A percentile compares a stretch with the other conserved stretches of the same genome.
phyloP scores from a whole-genome alignment of 2,888 invertebrate species.

The Spisula subtruncata region DNA sequence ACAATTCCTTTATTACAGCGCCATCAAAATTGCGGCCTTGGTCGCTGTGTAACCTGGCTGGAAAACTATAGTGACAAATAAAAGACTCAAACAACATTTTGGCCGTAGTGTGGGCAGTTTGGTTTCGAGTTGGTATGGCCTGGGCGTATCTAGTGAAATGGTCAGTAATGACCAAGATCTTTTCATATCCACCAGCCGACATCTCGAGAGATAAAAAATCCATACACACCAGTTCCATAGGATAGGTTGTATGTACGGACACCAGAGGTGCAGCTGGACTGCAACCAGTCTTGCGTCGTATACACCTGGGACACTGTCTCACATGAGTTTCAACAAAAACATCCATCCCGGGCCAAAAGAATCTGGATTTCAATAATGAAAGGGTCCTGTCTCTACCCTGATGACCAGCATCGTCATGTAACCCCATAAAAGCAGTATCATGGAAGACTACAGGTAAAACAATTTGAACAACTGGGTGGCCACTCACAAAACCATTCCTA shows the following conservation, averaged over 20 bases:
- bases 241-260: neutral
- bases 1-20: too few species aligned
- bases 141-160: too few species aligned
- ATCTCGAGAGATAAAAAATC: too few species aligned
- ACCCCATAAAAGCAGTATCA: neutral
- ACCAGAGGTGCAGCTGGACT: neutral
- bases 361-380: neutral
- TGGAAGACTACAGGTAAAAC: neutral
- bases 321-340: neutral
- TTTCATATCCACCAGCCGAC: too few species aligned
- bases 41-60: too few species aligned
- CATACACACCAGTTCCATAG: too few species aligned
- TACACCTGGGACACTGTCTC: neutral
- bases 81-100: too few species aligned
- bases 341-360: conserved; percentile 11
- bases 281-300: neutral
- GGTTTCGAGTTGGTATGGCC: too few species aligned
- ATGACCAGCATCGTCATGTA: conserved; percentile 29
- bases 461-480: conserved; percentile 7
- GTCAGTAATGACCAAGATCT: too few species aligned
- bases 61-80: too few species aligned
- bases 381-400: conserved; percentile 19
- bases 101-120: too few species aligned
- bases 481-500: neutral
- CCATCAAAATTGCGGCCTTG: too few species aligned